Evolutionary conservation across 2,797 vertebrate genomes (phyloP).

Genomic region (Acrossocheilus fasciatus): DNA sequence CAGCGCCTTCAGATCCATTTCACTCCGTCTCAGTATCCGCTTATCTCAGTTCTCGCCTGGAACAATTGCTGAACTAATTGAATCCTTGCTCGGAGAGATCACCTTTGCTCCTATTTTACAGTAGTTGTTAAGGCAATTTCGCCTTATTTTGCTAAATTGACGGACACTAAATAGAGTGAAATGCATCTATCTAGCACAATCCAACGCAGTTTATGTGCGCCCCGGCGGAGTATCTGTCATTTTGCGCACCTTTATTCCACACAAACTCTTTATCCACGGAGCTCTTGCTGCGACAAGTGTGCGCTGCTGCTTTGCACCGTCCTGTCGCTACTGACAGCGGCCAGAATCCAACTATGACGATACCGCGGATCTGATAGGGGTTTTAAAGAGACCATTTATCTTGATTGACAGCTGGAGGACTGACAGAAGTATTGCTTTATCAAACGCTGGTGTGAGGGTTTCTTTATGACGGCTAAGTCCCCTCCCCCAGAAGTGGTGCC

Average conservation of each 20-base stretch:
- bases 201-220: conserved; percentile 1
- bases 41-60: conserved; percentile 35
- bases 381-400: conserved; percentile 89
- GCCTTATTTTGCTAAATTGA: conserved; percentile 10
- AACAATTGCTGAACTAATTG: conserved; percentile 43
- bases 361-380: conserved; percentile 75
- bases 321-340: conserved; percentile 37
- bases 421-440: conserved; percentile 80
- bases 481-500: conserved; percentile 61
- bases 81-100: conserved; percentile 37
- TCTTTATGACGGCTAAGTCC: conserved; percentile 71
- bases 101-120: conserved; percentile 42
- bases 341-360: conserved; percentile 63
- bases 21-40: conserved; percentile 28
- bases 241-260: conserved; percentile 34
- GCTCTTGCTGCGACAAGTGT: conserved; percentile 45
- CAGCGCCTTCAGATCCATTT: conserved; percentile 86
- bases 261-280: conserved; percentile 38
- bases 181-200: conserved; percentile 2
- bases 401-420: conserved; percentile 94
- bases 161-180: neutral
- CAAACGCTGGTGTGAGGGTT: conserved; percentile 79
- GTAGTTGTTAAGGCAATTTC: conserved; percentile 5
- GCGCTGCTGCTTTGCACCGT: conserved; percentile 27
- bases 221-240: conserved; percentile 17